Base-by-base conservation (phyloP, 2,113 vertebrate genomes). In the Mesocricetus auratus region DNA sequence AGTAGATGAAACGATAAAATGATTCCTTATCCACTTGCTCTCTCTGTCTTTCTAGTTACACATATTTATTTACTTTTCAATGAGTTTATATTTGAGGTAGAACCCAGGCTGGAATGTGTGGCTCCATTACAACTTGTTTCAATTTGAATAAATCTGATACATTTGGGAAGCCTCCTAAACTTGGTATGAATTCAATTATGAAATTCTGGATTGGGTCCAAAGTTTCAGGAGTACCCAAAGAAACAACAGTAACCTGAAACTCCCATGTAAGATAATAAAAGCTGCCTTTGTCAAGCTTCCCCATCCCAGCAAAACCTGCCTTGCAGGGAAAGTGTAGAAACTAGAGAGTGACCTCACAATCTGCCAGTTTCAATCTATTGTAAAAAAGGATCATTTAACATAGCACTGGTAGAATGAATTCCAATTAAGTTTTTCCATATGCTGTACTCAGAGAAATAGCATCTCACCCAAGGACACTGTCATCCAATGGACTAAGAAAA, bases 291-390 rank as follows among this genome's bases (percentile, higher is more conserved):
- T 97, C 60, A 5, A 0, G 58, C 69, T 22, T 81, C 86, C n/a
- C 88, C n/a, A 73, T 12, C 89, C 88, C 36, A 10, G 77, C 68
- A 89, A 97, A 98, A 97, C 97, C 95, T 95, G 97, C 94, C 91
- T 42, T 13, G 45, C 95, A 95, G 69, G 97, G 94, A 89, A 94
- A 93, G 96, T 88, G 85, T 73, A 89, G 96, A 96, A 77, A 94
- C 75, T 96, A 90, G 82, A 85, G 1, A 74, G 93, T 47, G 89
- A 78, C 7, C 79, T 10, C 73, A 5, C 3, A 5, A 36, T 85
- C 1, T 93, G 79, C 91, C 92, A 85, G 29, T 66, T 86, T 47
- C 13, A 42, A 16, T 75, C 89, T 92, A n/a, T 29, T 16, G 5
- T 73, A 90, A 86, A 98, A 96, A 96, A 94, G 29, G 50, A 69